Conservation (phyloP, 2,888 invertebrate genomes). For the Meloe dianella region DNA sequence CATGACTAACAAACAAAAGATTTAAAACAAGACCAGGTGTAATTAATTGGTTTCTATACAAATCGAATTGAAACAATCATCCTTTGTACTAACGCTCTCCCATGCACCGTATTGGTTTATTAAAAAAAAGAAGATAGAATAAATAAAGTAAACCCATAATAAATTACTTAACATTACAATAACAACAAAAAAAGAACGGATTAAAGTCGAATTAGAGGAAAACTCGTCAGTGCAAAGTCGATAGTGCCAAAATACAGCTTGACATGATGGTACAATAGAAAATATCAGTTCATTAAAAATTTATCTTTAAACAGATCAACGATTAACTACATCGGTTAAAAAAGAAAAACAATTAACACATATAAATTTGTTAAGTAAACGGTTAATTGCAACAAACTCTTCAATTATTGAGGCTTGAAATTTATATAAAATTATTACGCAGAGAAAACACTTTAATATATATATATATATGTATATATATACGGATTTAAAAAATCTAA, state of each 20-base stretch:
- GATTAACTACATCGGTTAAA: constrained; percentile 13
- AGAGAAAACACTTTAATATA: constrained; percentile 22
- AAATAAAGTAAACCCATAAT: constrained; percentile 15
- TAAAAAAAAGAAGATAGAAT: constrained; percentile 21
- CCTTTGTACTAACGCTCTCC: constrained; percentile 5
- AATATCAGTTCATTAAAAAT: constrained; percentile 12
- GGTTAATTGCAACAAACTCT: constrained; percentile 27
- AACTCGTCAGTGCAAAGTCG: constrained; percentile 11
- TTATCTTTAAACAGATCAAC: constrained; percentile 10
- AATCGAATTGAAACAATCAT: constrained; percentile 29
- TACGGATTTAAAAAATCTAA: constrained; percentile 30
- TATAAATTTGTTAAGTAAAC: constrained; percentile 23
- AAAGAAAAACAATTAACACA: constrained; percentile 25
- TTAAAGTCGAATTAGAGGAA: neutral
- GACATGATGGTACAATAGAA: neutral
- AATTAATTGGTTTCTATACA: constrained; percentile 26
- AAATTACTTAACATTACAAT: constrained; percentile 22
- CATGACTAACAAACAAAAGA: constrained; percentile 33
- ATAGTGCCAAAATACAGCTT: constrained; percentile 4
- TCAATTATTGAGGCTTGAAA: constrained; percentile 24
- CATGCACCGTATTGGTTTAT: constrained; percentile 11
- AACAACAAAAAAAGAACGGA: constrained; percentile 10
- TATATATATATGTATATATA: neutral
- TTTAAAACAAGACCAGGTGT: constrained; percentile 24
- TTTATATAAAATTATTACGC: constrained; percentile 29